phyloP scores from a whole-genome alignment of 2,113 vertebrate species.

The Amphiprion ocellaris region DNA sequence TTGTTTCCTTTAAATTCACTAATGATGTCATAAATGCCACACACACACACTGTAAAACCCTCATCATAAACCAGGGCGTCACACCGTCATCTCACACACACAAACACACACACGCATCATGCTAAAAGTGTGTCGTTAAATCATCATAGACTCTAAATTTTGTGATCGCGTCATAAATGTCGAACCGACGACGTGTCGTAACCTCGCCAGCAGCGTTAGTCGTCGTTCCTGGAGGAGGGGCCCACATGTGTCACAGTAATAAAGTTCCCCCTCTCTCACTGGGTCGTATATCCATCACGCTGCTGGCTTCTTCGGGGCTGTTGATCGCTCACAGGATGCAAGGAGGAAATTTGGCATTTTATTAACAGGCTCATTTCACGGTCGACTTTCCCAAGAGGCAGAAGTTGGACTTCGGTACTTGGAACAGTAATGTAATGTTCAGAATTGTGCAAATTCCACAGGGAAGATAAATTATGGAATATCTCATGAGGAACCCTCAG shows the following conservation, averaged over 20 bases:
- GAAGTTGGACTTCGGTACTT: too few relatives aligned
- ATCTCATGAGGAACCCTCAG: too few relatives aligned
- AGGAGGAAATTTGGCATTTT: conserved; percentile 45
- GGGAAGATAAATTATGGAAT: too few relatives aligned
- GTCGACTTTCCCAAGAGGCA: too few relatives aligned
- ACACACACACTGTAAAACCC: conserved; percentile 9
- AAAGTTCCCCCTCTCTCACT: conserved; percentile 10
- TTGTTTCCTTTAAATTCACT: conserved; percentile 32
- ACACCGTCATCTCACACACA: conserved; percentile 6
- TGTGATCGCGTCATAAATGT: conserved; percentile 57
- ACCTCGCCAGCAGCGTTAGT: conserved; percentile 36
- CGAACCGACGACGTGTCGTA: not conserved
- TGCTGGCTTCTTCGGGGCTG: conserved; percentile 28
- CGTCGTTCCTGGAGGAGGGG: conserved; percentile 43
- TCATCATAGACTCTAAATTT: conserved; percentile 30
- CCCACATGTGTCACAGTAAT: conserved; percentile 27
- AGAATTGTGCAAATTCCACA: too few relatives aligned
- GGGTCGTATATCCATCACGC: conserved; percentile 33
- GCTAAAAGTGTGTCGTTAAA: conserved; percentile 1
- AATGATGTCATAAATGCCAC: conserved; percentile 40
- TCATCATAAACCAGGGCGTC: conserved; percentile 18
- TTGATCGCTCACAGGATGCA: conserved; percentile 18
- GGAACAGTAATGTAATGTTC: too few relatives aligned
- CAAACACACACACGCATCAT: conserved; percentile 10
- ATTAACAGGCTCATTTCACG: conserved; percentile 5